Percentiles rank a stretch among this genome's conserved stretches.
Conservation (phyloP, 2,113 vertebrate genomes). For the Xenopus tropicalis region UCB_Xtro_10.0 CM004450.2:80659501-80660000, state of each 20-base stretch:
- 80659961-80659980: no score
- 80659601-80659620: conserved; percentile 63
- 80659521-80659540: conserved; percentile 60
- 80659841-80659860: no score
- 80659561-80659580: conserved; percentile 65
- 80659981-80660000: no score
- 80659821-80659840: no score
- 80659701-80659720: conserved; percentile 4
- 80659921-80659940: no score
- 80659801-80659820: no score
- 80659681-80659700: conserved; percentile 21
- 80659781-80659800: background rate
- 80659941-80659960: no score
- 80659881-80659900: no score
- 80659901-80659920: no score
- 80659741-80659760: no score
- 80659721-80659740: background rate
- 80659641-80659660: conserved; percentile 67
- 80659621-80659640: conserved; percentile 58
- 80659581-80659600: conserved; percentile 72
- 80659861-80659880: no score
- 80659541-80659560: conserved; percentile 74
- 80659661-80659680: conserved; percentile 56
- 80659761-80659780: background rate
- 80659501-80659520: no score